A percentile compares a stretch with the other conserved stretches of the same genome.
These are phyloP conservation scores for Agrochola litura DNA, from an alignment of 2,888 invertebrate genomes.

Conservation along the genomic window DNA sequence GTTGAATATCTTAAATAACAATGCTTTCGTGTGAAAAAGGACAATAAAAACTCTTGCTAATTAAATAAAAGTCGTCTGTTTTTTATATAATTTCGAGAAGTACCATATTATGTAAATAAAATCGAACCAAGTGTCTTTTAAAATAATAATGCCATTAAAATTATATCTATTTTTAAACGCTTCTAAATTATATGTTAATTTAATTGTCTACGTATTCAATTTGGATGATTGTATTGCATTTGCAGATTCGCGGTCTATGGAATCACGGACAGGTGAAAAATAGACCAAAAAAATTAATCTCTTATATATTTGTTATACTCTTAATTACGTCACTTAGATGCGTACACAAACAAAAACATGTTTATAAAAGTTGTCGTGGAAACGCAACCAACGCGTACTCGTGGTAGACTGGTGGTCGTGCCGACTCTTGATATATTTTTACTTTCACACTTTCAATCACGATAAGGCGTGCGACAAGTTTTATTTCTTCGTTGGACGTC, in stretches of 20 bases:
- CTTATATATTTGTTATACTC: not conserved
- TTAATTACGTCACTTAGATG: slow-evolving; percentile 13
- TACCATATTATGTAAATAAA: slow-evolving; percentile 23
- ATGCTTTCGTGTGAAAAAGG: slow-evolving; percentile 6
- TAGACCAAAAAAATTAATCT: not conserved
- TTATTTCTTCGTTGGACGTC: slow-evolving; percentile 65
- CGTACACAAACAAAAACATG: slow-evolving; percentile 46
- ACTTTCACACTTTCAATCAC: slow-evolving; percentile 77
- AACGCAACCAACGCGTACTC: slow-evolving; percentile 52
- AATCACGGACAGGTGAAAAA: not conserved
- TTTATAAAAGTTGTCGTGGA: slow-evolving; percentile 62
- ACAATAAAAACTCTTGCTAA: slow-evolving; percentile 9
- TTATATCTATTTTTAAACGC: slow-evolving; percentile 23
- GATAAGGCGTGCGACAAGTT: slow-evolving; percentile 67
- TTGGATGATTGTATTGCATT: not conserved
- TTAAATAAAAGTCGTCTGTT: slow-evolving; percentile 1
- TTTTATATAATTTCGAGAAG: slow-evolving; percentile 21
- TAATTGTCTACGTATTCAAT: slow-evolving; percentile 1
- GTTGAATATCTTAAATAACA: not conserved
- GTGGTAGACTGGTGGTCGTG: slow-evolving; percentile 44
- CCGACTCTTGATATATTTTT: slow-evolving; percentile 65
- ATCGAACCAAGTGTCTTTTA: not conserved
- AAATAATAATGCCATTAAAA: slow-evolving; percentile 32
- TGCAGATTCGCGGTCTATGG: not conserved
- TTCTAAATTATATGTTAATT: slow-evolving; percentile 17